A percentile compares a stretch with the other conserved stretches of the same genome.
phyloP scores from a whole-genome alignment of 2,797 vertebrate genomes.

The Pseudocheirus occidentalis region DNA sequence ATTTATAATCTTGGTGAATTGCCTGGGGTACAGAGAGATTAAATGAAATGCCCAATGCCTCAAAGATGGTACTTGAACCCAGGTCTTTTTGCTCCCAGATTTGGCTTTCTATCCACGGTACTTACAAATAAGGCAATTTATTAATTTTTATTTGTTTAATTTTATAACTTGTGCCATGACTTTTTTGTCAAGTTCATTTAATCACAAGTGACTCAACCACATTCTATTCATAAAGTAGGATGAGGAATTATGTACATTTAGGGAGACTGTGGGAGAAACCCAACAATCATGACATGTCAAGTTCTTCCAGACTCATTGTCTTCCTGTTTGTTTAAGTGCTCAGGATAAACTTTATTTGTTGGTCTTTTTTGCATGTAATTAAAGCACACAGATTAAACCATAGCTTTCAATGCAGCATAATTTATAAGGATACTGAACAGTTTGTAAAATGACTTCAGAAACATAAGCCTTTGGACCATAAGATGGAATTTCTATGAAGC shows the following conservation, averaged over 20 bases:
- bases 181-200: slow-evolving; percentile 2
- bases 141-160: not conserved
- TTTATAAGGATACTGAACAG: not conserved
- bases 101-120: not conserved
- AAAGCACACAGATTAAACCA: slow-evolving; percentile 21
- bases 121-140: not conserved
- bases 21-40: not conserved
- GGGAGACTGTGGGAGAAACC: not conserved
- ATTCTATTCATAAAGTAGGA: not conserved
- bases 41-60: not conserved
- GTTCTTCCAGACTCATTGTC: not conserved
- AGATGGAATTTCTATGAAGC: not conserved
- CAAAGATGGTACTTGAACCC: not conserved
- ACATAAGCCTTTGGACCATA: not conserved
- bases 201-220: not conserved
- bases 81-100: not conserved
- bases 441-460: slow-evolving; percentile 1
- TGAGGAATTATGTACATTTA: not conserved
- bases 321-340: not conserved
- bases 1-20: not conserved
- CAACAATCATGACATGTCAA: not conserved
- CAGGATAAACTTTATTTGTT: not conserved
- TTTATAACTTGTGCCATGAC: not conserved
- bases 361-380: not conserved
- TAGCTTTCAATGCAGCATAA: not conserved